Evolutionary conservation across 2,797 vertebrate species (phyloP).

Genomic region (Coluber constrictor): DNA sequence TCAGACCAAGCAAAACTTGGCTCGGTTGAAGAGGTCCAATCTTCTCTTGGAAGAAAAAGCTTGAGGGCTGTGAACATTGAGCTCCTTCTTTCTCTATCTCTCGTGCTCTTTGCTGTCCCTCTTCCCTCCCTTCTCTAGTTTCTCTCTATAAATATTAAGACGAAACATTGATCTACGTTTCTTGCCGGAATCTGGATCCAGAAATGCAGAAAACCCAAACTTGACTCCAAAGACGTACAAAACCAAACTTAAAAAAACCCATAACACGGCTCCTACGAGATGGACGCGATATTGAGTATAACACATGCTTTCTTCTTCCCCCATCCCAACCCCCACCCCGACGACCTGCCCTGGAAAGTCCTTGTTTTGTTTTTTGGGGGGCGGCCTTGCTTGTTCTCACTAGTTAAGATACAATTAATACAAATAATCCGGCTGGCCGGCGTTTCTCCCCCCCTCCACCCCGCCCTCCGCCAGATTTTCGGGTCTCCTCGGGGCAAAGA

Average conservation of each 20-base stretch:
- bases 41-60: slow-evolving; percentile 46
- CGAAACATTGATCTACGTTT: slow-evolving; percentile 66
- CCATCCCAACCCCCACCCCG: neutral
- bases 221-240: neutral
- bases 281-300: slow-evolving; percentile 72
- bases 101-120: neutral
- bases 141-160: slow-evolving; percentile 58
- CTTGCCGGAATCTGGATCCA: slow-evolving; percentile 64
- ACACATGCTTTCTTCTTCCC: slow-evolving; percentile 67
- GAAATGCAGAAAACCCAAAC: slow-evolving; percentile 37
- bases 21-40: slow-evolving; percentile 56
- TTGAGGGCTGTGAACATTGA: slow-evolving; percentile 52
- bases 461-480: slow-evolving; percentile 30
- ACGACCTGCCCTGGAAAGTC: slow-evolving; percentile 52
- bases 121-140: slow-evolving; percentile 59
- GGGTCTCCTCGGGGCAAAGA: slow-evolving; percentile 72
- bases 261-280: slow-evolving; percentile 65
- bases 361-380: slow-evolving; percentile 16
- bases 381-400: slow-evolving; percentile 59
- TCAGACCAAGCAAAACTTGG: slow-evolving; percentile 55
- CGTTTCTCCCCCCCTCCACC: slow-evolving; percentile 19
- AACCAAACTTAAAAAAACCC: neutral
- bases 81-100: neutral
- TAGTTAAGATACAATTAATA: slow-evolving; percentile 65
- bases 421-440: slow-evolving; percentile 56